Evolutionary conservation across 2,888 invertebrate genomes (phyloP).

Genomic region (Dicycla oo): DNA sequence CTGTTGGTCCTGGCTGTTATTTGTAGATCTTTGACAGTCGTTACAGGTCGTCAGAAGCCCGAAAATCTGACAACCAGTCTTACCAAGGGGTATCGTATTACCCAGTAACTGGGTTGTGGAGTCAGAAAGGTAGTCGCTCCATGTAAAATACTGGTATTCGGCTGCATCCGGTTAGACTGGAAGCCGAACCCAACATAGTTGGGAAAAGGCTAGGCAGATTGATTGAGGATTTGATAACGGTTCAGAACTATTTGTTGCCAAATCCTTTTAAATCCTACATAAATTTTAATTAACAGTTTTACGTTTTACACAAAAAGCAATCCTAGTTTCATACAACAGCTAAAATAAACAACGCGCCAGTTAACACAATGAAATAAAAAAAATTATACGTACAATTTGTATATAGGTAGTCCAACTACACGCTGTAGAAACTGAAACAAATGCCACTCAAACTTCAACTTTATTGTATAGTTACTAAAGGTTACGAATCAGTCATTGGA

Average conservation of each 20-base stretch:
- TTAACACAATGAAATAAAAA: conserved; percentile 63
- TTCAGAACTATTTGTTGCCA: conserved; percentile 1
- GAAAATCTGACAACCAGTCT: no score
- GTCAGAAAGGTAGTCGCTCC: no score
- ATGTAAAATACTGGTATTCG: no score
- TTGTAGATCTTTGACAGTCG: no score
- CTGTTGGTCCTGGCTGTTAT: no score
- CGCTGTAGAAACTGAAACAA: conserved; percentile 3
- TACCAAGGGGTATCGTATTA: no score
- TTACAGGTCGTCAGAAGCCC: no score
- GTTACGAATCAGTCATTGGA: background rate
- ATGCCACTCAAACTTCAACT: conserved; percentile 42
- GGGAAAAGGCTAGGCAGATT: no score
- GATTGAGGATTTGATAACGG: no score
- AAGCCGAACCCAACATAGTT: no score
- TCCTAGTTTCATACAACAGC: conserved; percentile 46
- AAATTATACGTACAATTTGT: conserved; percentile 60
- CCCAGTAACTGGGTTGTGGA: no score
- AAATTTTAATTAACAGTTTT: conserved; percentile 38
- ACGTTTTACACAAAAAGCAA: conserved; percentile 30
- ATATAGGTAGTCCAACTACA: conserved; percentile 46
- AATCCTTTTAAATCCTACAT: conserved; percentile 15
- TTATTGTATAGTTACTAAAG: background rate
- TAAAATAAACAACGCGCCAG: conserved; percentile 56
- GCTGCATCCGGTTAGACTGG: no score